Evolutionary conservation across 1,140 invertebrate genomes (phyloP), one percentile per base, ranked within the genome.

Genomic region (Arctopsyche grandis): DNA sequence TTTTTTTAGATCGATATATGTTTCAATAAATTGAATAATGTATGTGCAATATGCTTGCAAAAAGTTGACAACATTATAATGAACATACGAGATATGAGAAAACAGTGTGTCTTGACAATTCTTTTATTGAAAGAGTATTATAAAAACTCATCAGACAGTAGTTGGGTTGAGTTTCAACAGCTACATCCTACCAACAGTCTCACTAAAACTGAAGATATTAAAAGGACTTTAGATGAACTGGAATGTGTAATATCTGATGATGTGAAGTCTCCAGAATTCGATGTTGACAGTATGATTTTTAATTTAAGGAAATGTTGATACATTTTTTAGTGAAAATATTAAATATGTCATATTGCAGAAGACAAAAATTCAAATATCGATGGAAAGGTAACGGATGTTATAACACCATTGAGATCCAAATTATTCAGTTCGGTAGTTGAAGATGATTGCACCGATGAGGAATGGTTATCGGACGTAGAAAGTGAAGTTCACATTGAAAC

Each of bases 401-500:
- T 38, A 38, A 38, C 29, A n/a, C n/a, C n/a, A n/a, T n/a, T 38
- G 29, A 38, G 29, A 38, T 38, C 1, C 1, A 38, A 38, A 38
- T 1, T 38, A 7, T 38, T 38, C n/a, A 75, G 9, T 5, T 19
- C 46, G 1, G 3, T n/a, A 58, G 5, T 19, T 10, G 69, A 77
- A 12, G 81, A 82, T 10, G 76, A 76, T 7, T 82, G 60, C 52
- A 82, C 81, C 7, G 69, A 82, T 38, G 58, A 78, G 14, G 81
- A 82, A 76, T 82, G 81, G 81, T 19, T 82, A 26, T 56, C 74
- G 5, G 81, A 82, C 12, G 29, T 70, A n/a, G 78, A 79, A n/a
- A 46, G 60, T 75, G 71, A 75, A 44, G 38, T 19, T 69, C 63
- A 66, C 12, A 21, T 4, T 22, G 1, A 22, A 21, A 21, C 14